Conservation (phyloP, 1,140 invertebrate genomes). For the Zaprionus camerounensis region DNA sequence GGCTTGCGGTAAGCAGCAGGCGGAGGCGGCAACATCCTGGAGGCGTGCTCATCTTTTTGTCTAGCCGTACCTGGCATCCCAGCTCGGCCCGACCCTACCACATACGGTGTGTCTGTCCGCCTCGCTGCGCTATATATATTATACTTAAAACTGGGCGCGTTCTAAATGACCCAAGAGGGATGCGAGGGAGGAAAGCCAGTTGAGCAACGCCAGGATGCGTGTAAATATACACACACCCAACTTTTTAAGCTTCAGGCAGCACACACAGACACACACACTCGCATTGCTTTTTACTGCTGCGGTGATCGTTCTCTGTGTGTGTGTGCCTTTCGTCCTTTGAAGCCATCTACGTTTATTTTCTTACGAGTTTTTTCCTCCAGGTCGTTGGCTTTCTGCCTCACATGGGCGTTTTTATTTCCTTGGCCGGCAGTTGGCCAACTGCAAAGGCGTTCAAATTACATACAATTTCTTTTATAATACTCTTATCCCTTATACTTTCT, state of each 20-base stretch:
- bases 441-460: slow-evolving; percentile 66
- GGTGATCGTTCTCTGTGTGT: slow-evolving; percentile 43
- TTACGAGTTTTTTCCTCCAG: slow-evolving; percentile 44
- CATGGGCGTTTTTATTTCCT: slow-evolving; percentile 79
- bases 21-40: slow-evolving; percentile 25
- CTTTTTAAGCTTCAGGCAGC: slow-evolving; percentile 71
- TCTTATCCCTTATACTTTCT: slow-evolving; percentile 17
- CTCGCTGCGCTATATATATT: slow-evolving; percentile 56
- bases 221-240: slow-evolving; percentile 54
- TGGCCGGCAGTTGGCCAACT: slow-evolving; percentile 59
- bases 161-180: slow-evolving; percentile 1
- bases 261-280: slow-evolving; percentile 30
- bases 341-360: slow-evolving; percentile 61
- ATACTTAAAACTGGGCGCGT: slow-evolving; percentile 76
- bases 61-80: slow-evolving; percentile 66
- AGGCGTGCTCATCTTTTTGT: slow-evolving; percentile 78
- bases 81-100: slow-evolving; percentile 3
- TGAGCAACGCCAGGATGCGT: slow-evolving; percentile 41
- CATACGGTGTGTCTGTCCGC: slow-evolving; percentile 1
- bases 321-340: slow-evolving; percentile 44
- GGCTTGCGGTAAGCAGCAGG: slow-evolving; percentile 8
- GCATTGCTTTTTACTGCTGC: slow-evolving; percentile 58
- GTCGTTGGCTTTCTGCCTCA: slow-evolving; percentile 77
- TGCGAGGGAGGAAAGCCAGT: slow-evolving; percentile 1
- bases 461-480: slow-evolving; percentile 56